These are phyloP conservation scores for Tromatobia lineatoria DNA, from an alignment of 2,888 invertebrate species.

Conservation along the genomic window DNA sequence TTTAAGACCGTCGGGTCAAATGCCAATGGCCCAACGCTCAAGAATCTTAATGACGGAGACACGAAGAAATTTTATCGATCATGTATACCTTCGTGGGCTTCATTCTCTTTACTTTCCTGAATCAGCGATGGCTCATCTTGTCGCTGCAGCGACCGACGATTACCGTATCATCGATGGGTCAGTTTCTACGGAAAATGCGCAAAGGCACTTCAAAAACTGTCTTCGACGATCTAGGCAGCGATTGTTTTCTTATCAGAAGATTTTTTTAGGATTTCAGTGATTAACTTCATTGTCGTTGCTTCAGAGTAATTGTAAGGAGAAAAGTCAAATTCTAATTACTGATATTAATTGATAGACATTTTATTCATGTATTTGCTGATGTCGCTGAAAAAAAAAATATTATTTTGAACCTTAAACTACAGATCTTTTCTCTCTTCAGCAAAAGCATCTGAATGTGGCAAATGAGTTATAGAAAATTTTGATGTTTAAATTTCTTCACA, in stretches of 20 bases:
- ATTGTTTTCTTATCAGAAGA: neutral
- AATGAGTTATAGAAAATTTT: no score
- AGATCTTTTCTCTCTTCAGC: no score
- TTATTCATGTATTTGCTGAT: no score
- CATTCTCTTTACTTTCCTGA: slow-evolving; percentile 27
- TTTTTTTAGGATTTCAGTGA: neutral
- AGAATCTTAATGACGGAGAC: slow-evolving; percentile 20
- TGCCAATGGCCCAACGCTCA: neutral
- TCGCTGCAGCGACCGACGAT: neutral
- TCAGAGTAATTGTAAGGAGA: neutral
- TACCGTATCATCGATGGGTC: slow-evolving; percentile 7
- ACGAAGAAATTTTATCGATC: slow-evolving; percentile 23
- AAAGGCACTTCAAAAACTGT: neutral
- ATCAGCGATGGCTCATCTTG: slow-evolving; percentile 24
- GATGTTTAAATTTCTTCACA: neutral
- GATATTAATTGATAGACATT: no score
- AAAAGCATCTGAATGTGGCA: no score
- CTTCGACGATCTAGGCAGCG: neutral
- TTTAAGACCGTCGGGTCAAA: slow-evolving; percentile 12
- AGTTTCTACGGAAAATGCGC: neutral
- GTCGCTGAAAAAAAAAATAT: no score
- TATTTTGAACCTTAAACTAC: no score
- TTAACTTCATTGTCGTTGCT: neutral
- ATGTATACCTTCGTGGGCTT: neutral
- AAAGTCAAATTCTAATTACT: neutral